Evolutionary conservation across 2,797 vertebrate species (phyloP), one percentile per base, ranked within the genome.

Genomic region (Girardinus metallicus): DNA sequence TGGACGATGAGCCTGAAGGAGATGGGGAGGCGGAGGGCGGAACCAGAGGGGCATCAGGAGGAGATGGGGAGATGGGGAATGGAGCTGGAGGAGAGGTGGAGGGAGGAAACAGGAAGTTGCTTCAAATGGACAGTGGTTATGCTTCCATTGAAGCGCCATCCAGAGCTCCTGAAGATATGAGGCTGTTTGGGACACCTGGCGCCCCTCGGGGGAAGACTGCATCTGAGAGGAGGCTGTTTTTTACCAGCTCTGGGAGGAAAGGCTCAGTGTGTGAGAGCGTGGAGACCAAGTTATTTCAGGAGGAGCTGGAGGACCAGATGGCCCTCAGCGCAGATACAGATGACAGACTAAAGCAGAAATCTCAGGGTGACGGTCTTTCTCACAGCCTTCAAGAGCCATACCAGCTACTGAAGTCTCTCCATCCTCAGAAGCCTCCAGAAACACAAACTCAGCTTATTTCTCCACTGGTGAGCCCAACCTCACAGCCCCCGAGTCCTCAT

Each of bases 71-170:
- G 36, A 51, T 60, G 82, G 95, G 80, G 79, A 78, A 76, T 39
- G 96, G 68, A 74, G 93, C 77, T 16, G 91, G 84, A 51, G 93
- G 88, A 84, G 97, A 97, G 0, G 89, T 93, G 1, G 97, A 97
- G 49, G 86, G 95, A 0, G 96, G 96, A 44, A 96, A 96, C 0
- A 96, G 98, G 3, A 98, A 99, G 87, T 96, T 99, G 82, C 95
- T 99, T 78, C 98, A 99, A 94, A 99, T 99, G 98, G 98, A 99
- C 95, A 99, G 98, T 0, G 98, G 98, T 73, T 99, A 99, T 0
- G 97, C 97, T 75, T 99, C 98, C 75, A 99, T 99, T 4, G 98
- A 99, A 91, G 98, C 97, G 0, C 98, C 98, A 3, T 94, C 95
- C 36, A 95, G 94, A 3, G 95, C 94, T 1, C 96, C 96, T 0